Evolutionary conservation across 2,888 invertebrate species (phyloP).

Genomic region (Alsophila aescularia): DNA sequence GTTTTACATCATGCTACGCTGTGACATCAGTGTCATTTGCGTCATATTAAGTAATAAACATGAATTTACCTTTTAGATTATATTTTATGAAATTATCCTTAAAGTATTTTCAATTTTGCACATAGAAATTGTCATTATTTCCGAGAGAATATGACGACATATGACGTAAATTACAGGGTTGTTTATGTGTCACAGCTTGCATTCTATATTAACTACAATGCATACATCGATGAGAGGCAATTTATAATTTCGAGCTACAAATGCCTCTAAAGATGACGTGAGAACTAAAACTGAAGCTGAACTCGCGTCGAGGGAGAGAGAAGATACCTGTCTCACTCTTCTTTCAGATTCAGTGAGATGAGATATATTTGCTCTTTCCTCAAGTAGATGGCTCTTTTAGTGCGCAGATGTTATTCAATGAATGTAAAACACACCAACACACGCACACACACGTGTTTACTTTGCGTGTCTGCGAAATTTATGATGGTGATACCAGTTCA

Average conservation of each 20-base stretch:
- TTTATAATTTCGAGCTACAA: background rate
- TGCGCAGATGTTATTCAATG: slow-evolving; percentile 40
- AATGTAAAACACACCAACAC: slow-evolving; percentile 60
- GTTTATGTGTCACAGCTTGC: slow-evolving; percentile 22
- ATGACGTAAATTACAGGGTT: slow-evolving; percentile 3
- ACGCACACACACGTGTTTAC: slow-evolving; percentile 72
- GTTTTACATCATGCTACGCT: slow-evolving; percentile 68
- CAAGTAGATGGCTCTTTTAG: slow-evolving; percentile 32
- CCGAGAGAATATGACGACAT: too few relatives aligned
- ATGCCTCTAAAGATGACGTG: slow-evolving; percentile 30
- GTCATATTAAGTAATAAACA: slow-evolving; percentile 19
- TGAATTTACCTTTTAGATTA: background rate
- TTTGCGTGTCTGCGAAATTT: slow-evolving; percentile 71
- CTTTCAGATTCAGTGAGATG: slow-evolving; percentile 16
- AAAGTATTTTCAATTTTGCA: too few relatives aligned
- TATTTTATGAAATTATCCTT: background rate
- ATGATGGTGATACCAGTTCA: slow-evolving; percentile 41
- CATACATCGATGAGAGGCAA: slow-evolving; percentile 19
- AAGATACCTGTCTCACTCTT: slow-evolving; percentile 21
- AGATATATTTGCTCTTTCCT: slow-evolving; percentile 19
- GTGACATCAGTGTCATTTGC: slow-evolving; percentile 38
- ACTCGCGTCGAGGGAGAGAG: slow-evolving; percentile 27
- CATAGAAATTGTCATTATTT: too few relatives aligned
- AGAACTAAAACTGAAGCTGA: slow-evolving; percentile 37
- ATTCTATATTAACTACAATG: slow-evolving; percentile 30